These are phyloP conservation scores for Hypocryptadius cinnamomeus DNA, from an alignment of 2,113 vertebrate species.

Conservation along the genomic window DNA sequence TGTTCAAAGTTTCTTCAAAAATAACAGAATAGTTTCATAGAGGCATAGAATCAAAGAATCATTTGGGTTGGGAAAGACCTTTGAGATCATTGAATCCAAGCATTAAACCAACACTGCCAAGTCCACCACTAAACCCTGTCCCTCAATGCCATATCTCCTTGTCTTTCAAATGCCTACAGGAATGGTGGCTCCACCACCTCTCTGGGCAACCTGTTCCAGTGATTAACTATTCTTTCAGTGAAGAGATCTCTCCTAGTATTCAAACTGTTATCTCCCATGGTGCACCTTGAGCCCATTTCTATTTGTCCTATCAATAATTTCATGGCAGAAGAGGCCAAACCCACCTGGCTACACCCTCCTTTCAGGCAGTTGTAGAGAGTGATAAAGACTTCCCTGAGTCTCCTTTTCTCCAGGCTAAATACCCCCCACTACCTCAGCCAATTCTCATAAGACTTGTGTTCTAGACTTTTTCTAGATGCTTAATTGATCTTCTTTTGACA, in stretches of 20 bases:
- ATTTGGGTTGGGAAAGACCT: neutral
- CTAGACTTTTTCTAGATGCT: neutral
- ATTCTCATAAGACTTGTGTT: neutral
- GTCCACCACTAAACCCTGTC: neutral
- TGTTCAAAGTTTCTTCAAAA: neutral
- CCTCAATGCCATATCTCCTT: rapidly evolving
- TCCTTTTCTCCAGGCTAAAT: neutral
- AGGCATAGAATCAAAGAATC: neutral
- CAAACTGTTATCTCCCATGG: neutral
- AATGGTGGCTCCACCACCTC: neutral
- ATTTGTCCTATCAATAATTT: neutral
- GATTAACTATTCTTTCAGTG: neutral
- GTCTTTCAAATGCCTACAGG: neutral
- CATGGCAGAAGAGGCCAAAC: neutral
- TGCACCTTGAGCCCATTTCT: neutral
- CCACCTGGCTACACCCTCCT: rapidly evolving
- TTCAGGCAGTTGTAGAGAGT: neutral
- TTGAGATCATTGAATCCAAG: neutral
- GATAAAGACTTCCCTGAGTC: neutral
- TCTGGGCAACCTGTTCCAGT: neutral
- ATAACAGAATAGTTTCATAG: neutral
- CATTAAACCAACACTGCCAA: neutral
- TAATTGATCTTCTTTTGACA: neutral
- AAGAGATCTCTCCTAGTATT: neutral
- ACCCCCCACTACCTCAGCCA: rapidly evolving